phyloP scores from a whole-genome alignment of 2,888 invertebrate genomes.

The Julus scanicus region DNA sequence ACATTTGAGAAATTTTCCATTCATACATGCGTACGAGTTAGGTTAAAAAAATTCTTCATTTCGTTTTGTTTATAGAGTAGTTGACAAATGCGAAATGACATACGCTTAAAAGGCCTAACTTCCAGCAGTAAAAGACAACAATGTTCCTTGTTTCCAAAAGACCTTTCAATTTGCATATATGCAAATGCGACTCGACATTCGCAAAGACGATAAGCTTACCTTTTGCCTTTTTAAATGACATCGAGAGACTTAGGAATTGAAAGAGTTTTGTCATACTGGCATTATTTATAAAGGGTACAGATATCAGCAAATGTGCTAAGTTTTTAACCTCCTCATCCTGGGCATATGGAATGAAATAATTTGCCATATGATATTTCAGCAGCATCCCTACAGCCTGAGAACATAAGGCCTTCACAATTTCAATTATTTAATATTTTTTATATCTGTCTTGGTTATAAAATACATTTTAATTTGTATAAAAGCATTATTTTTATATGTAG shows the following conservation, averaged over 20 bases:
- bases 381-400: no score
- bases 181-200: background rate
- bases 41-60: background rate
- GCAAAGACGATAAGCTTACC: slow-evolving; percentile 1
- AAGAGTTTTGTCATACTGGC: background rate
- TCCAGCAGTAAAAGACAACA: background rate
- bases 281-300: background rate
- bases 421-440: no score
- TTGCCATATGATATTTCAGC: no score
- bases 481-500: no score
- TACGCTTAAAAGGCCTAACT: background rate
- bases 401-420: no score
- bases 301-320: background rate
- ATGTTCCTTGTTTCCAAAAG: background rate
- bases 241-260: background rate
- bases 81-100: background rate
- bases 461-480: no score
- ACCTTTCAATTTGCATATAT: background rate
- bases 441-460: no score
- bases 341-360: no score
- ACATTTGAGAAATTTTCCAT: background rate
- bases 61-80: background rate
- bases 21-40: background rate
- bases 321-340: background rate
- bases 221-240: slow-evolving; percentile 1